These are phyloP conservation scores for Hippocampus zosterae DNA, from an alignment of 2,113 vertebrate species.

Conservation along the genomic window DNA sequence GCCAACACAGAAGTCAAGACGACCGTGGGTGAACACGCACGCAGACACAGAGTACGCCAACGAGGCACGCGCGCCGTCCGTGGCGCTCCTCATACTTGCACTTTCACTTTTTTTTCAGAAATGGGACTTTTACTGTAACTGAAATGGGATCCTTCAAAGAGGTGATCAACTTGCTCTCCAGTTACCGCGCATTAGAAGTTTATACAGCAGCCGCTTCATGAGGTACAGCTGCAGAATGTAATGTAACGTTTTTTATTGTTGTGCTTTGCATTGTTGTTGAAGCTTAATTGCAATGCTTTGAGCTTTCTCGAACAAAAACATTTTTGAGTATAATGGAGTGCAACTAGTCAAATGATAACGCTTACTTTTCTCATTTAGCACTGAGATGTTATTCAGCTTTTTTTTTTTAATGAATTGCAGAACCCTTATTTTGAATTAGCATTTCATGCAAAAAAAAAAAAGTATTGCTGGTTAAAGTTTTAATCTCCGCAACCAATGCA, in stretches of 20 bases:
- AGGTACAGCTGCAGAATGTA: not conserved
- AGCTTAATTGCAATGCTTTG: not conserved
- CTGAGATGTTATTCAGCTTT: too few species aligned
- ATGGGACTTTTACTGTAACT: conserved; percentile 88
- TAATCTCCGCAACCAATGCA: not conserved
- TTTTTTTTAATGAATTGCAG: too few species aligned
- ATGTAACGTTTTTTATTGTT: not conserved
- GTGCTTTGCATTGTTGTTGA: not conserved
- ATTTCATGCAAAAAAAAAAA: not conserved
- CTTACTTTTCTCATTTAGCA: not conserved
- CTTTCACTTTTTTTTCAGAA: conserved; percentile 68
- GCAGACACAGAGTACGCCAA: not conserved
- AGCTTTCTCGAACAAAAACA: not conserved
- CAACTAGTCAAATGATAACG: not conserved
- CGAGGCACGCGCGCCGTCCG: not conserved
- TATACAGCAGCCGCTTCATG: not conserved
- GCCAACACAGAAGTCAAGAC: conserved; percentile 79
- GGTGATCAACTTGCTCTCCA: not conserved
- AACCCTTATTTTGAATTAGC: too few species aligned
- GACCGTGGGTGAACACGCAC: conserved; percentile 68
- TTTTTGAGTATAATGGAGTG: too few species aligned
- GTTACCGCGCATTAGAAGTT: not conserved
- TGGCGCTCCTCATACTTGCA: not conserved
- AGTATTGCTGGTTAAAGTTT: not conserved
- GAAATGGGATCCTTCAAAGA: conserved; percentile 28